Evolutionary conservation across 2,113 vertebrate genomes (phyloP), one percentile per base, ranked within the genome.

Genomic region (Solea solea): DNA sequence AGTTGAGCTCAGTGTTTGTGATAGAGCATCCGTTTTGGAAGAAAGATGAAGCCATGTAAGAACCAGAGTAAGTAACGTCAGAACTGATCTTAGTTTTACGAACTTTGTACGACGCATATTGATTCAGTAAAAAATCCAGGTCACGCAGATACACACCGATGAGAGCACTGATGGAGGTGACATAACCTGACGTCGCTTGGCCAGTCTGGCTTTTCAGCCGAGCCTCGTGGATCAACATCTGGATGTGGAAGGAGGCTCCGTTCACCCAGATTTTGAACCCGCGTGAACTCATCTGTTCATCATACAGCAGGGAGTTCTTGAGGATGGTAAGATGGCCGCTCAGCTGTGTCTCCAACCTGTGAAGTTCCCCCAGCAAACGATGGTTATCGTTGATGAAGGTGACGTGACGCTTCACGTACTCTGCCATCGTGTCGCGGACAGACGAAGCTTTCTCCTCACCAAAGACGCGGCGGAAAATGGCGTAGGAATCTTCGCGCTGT

Each of bases 391-490:
- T 59, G 1, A 74, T 4, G 25, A 9, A 65, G 0, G 1, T 21
- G 0, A 0, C 0, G 34, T 69, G 49, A 10, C 58, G 71, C 12
- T 0, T 69, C 53, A 80, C 5, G 8, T 34, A 69, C 54, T 74
- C 65, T 1, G 49, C 16, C 71, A 74, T 53, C 0, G 64, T 69
- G 65, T 80, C 70, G 3, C 71, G 53, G 28, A 80, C 70, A 1
- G 16, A 1, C 4, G 70, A 74, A 9, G 57, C 71, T 50, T 80
- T 80, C 71, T 80, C 77, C 54, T 74, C 70, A 8, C 52, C 77
- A 54, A 80, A 80, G 0, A 74, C 64, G 7, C 65, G 41, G 3
- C 0, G 10, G 1, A 80, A 0, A 9, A 74, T 27, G 40, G 2
- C n/a, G 64, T 54, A 59, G 2, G 48, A 1, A 2, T 16, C 0